Evolutionary conservation across 2,797 vertebrate species (phyloP).

Genomic region (Ibycter americanus): DNA sequence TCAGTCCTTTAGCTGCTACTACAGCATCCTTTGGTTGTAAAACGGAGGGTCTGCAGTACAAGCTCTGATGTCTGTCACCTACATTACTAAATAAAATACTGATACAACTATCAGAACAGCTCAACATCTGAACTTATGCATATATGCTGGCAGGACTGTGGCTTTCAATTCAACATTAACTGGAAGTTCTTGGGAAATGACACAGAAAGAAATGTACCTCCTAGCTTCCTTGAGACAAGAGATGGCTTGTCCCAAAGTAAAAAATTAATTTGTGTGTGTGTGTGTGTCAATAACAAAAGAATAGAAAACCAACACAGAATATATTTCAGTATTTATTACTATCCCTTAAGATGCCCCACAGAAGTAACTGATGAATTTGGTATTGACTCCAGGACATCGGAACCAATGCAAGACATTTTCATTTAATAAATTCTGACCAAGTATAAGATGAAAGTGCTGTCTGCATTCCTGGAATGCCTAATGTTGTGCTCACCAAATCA

Average conservation of each 20-base stretch:
- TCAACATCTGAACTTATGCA: not conserved
- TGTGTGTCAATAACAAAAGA: not conserved
- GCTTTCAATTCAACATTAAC: not conserved
- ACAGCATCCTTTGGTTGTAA: not conserved
- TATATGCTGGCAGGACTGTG: not conserved
- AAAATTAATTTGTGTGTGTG: no score
- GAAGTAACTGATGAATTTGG: not conserved
- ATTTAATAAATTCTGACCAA: constrained; percentile 48
- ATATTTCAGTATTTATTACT: not conserved
- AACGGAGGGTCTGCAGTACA: not conserved
- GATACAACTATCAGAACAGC: not conserved
- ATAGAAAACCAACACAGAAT: not conserved
- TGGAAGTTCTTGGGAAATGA: not conserved
- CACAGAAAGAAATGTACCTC: not conserved
- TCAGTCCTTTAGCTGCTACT: not conserved
- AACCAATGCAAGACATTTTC: not conserved
- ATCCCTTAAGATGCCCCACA: not conserved
- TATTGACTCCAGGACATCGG: not conserved
- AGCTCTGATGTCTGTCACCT: not conserved
- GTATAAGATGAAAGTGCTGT: constrained; percentile 25
- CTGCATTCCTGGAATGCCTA: constrained; percentile 25
- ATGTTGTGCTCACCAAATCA: not conserved
- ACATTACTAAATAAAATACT: not conserved
- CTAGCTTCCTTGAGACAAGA: not conserved
- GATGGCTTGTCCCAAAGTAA: not conserved